A percentile compares a stretch with the other conserved stretches of the same genome.
Conservation (phyloP, 2,888 invertebrate genomes). For the Sipha maydis region DNA sequence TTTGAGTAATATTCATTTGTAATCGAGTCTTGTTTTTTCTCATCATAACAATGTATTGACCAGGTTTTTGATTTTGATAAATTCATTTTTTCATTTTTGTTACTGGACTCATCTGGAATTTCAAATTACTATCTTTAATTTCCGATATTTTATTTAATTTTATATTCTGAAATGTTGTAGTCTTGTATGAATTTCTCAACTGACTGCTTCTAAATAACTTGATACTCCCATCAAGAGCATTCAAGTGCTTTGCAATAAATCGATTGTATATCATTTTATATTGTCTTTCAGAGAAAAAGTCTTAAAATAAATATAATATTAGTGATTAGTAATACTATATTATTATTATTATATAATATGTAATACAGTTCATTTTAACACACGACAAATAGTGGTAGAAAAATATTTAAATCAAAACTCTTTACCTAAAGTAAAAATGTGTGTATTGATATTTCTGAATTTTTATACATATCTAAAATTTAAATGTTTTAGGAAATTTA, state of each 20-base stretch:
- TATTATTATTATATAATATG: too few species aligned
- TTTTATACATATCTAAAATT: too few species aligned
- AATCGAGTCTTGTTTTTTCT: slow-evolving; percentile 1
- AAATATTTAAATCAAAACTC: background rate
- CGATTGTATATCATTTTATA: too few species aligned
- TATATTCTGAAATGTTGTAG: background rate
- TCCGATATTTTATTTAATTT: background rate
- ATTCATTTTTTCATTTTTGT: slow-evolving; percentile 1
- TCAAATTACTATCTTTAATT: background rate
- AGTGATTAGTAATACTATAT: too few species aligned
- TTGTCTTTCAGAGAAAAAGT: background rate
- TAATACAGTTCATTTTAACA: too few species aligned
- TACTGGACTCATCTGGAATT: background rate
- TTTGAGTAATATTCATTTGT: background rate
- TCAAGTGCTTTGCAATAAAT: slow-evolving; percentile 15
- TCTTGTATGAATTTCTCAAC: background rate
- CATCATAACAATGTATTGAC: background rate
- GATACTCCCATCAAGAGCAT: background rate
- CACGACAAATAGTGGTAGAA: background rate
- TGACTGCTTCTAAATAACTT: slow-evolving; percentile 7
- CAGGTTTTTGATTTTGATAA: background rate
- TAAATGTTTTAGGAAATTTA: too few species aligned
- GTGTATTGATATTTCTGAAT: background rate
- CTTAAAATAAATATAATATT: too few species aligned
- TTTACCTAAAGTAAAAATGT: background rate